These are phyloP conservation scores for Sphaerodactylus townsendi DNA, from an alignment of 2,113 vertebrate species.

Conservation along the genomic window DNA sequence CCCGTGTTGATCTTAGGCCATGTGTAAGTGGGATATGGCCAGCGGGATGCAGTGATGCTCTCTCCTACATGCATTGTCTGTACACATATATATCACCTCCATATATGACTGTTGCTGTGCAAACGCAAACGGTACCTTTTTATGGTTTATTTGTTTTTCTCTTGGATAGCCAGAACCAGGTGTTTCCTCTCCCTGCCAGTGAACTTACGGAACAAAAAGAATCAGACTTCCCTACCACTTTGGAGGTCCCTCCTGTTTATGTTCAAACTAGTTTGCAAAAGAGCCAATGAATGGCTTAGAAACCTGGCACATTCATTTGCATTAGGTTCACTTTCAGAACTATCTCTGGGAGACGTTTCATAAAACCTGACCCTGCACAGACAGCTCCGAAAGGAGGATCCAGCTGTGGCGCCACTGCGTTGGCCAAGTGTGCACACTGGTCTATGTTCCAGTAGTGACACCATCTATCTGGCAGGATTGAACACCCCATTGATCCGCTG, in stretches of 20 bases:
- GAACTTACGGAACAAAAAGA: background rate
- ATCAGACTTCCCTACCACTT: background rate
- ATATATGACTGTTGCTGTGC: background rate
- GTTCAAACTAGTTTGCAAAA: background rate
- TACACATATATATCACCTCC: no score
- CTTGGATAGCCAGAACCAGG: background rate
- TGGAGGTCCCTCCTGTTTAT: background rate
- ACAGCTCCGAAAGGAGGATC: constrained; percentile 1
- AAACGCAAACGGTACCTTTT: background rate
- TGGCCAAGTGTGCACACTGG: background rate
- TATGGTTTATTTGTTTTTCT: background rate
- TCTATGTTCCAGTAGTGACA: background rate
- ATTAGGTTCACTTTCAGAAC: background rate
- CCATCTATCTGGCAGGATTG: background rate
- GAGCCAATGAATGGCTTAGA: background rate
- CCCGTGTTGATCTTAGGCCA: no score
- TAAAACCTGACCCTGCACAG: background rate
- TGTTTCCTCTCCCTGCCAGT: background rate
- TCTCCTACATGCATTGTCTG: no score
- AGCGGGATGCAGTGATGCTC: no score
- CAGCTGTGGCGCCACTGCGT: background rate
- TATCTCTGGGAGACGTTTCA: background rate
- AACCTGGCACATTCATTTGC: background rate
- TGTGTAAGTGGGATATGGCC: no score
- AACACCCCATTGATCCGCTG: background rate